These are phyloP conservation scores for Acronicta psi DNA, from an alignment of 2,888 invertebrate genomes.

Conservation along the genomic window DNA sequence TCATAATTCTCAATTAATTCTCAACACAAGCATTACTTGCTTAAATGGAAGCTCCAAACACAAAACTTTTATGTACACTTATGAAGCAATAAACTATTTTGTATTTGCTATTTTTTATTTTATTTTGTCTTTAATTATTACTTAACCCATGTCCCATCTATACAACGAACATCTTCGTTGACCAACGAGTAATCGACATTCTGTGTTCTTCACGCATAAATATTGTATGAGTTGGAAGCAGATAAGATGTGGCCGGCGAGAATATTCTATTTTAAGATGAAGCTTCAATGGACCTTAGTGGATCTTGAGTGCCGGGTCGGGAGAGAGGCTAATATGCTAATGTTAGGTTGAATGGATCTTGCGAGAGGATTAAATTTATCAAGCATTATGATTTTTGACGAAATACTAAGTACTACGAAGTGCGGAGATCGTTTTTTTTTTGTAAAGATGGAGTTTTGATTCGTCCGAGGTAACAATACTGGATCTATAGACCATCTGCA, in stretches of 20 bases:
- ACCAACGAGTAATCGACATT: conserved; percentile 77
- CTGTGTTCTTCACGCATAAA: conserved; percentile 81
- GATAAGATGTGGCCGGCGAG: conserved; percentile 73
- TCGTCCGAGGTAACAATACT: too few relatives aligned
- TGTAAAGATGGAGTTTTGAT: too few relatives aligned
- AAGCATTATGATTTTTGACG: conserved; percentile 3
- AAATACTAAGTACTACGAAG: too few relatives aligned
- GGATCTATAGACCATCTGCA: too few relatives aligned
- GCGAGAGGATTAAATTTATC: conserved; percentile 19
- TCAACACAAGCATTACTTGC: too few relatives aligned
- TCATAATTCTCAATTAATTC: too few relatives aligned
- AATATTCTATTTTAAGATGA: conserved; percentile 72
- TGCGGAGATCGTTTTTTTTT: too few relatives aligned
- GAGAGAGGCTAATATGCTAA: conserved; percentile 50
- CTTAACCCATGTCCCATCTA: conserved; percentile 21
- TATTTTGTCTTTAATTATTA: too few relatives aligned
- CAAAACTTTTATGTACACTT: too few relatives aligned
- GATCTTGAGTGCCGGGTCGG: conserved; percentile 29
- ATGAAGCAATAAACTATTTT: too few relatives aligned
- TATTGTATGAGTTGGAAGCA: conserved; percentile 75
- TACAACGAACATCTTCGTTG: conserved; percentile 40
- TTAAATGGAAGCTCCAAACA: too few relatives aligned
- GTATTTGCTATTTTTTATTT: too few relatives aligned
- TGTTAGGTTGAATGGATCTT: conserved; percentile 33
- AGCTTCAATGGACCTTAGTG: conserved; percentile 50